Base-by-base conservation (phyloP, 1,140 invertebrate genomes). In the Fopius arisanus region DNA sequence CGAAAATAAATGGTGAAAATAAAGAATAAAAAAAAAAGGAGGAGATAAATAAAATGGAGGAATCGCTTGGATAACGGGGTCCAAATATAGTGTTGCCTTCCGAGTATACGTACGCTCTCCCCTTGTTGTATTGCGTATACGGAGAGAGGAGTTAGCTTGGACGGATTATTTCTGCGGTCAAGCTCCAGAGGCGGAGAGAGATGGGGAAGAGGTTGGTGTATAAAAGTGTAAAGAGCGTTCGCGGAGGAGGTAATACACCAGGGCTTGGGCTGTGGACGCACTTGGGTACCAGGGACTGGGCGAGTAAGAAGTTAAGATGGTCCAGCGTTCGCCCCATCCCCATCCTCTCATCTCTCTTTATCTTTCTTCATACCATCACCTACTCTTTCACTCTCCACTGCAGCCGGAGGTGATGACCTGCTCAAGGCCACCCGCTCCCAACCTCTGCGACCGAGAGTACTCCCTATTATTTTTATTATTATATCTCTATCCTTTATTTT, bases 371-470 rank as follows among this genome's bases (percentile, higher is more conserved):
- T 19, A 48, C n/a, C 16, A 14, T 14, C 43, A 37, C 12, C 43
- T 48, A 12, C 23, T 59, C 54, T 59, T 28, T 7, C 23, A 59
- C 76, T 75, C 80, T 75, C 76, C 79, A 12, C 40, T 63, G 72
- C 51, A 63, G 51, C 48, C 83, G 83, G 84, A 85, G 83, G 84
- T 86, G 84, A 86, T 86, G 84, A 85, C 84, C 84, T 86, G 84
- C 83, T 86, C 84, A 86, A 86, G 84, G 83, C 84, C 84, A 86
- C 82, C 83, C 83, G 81, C 84, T 85, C 80, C 78, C 81, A 81
- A 79, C 76, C 78, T 78, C 78, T 78, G 74, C 66, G 68, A 73
- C 73, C 70, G 65, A 76, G 63, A 70, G 10, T 28, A 29, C 19
- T 26, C 14, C 48, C 19, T 65, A 29, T 40, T 23, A 65, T 21